Conservation (phyloP, 2,113 vertebrate species). For the Cinclus cinclus region DNA sequence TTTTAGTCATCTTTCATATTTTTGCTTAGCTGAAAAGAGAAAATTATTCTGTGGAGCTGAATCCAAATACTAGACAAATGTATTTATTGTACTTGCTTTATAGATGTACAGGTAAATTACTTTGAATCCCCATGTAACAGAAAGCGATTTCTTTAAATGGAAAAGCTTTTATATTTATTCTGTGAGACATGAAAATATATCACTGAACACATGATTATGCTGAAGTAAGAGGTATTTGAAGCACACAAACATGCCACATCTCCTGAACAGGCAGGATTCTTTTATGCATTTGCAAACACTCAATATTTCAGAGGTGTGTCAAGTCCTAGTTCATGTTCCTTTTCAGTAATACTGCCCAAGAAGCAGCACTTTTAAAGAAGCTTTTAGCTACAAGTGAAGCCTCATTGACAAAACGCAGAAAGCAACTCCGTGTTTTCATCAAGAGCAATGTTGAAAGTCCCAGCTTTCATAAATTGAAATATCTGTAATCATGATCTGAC, state of each 20-base stretch:
- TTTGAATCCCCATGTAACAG: neutral
- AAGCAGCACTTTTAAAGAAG: neutral
- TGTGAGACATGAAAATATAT: neutral
- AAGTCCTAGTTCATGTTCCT: neutral
- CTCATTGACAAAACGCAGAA: neutral
- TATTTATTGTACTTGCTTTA: constrained; percentile 4
- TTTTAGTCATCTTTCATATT: neutral
- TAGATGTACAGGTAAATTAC: neutral
- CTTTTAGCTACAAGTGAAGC: neutral
- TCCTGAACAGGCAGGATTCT: neutral
- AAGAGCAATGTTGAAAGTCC: neutral
- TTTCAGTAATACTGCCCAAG: neutral
- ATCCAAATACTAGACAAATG: neutral
- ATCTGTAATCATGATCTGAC: neutral
- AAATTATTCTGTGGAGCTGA: neutral
- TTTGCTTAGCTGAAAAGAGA: neutral
- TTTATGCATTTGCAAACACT: neutral
- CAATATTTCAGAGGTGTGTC: neutral
- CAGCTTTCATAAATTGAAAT: neutral
- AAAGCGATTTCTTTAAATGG: neutral
- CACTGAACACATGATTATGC: neutral
- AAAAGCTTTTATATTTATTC: neutral
- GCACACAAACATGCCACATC: neutral
- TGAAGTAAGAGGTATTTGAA: neutral
- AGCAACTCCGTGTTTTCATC: neutral